Evolutionary conservation across 2,113 vertebrate genomes (phyloP), one percentile per base, ranked within the genome.

Genomic region (Oreochromis niloticus): DNA sequence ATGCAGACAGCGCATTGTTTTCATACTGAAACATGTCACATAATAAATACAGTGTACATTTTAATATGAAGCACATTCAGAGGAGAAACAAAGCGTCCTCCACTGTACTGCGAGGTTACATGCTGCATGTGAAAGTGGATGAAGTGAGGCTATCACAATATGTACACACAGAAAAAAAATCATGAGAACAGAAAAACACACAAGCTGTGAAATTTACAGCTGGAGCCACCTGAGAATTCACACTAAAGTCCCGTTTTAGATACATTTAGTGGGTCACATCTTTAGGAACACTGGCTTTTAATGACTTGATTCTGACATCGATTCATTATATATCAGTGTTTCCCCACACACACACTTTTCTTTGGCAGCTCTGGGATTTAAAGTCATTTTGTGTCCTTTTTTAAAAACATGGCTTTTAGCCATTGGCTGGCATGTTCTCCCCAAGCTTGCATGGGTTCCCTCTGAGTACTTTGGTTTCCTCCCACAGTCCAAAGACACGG

Each of bases 1-100:
- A 91, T 93, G 92, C 87, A 66, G 63, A 59, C 63, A 61, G 30
- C 1, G 85, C 92, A 93, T 93, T 93, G 91, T 92, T 93, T 86
- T 30, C 10, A 84, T 7, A n/a, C 63, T 19, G 27, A 61, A 84
- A 89, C 81, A 39, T 39, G 24, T 43, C 5, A 85, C 13, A 17
- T 82, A 4, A 86, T 73, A 52, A 57, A 82, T 55, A 85, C 87
- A 82, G 48, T 11, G 14, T 19, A 66, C 56, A 46, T 34, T 71
- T 30, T 7, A 43, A 83, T 9, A 48, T 54, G 43, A 2, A 82
- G 68, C 12, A 78, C 73, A 82, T 54, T 79, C 9, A 63, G 48
- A 52, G 46, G 19, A 56, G 14, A 14, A 39, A 63, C 34, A 16
- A 11, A 57, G 84, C 6, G 32, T 30, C 39, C 36, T 50, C 34